These are phyloP conservation scores for Scortum barcoo DNA, from an alignment of 2,113 vertebrate genomes.

Conservation along the genomic window DNA sequence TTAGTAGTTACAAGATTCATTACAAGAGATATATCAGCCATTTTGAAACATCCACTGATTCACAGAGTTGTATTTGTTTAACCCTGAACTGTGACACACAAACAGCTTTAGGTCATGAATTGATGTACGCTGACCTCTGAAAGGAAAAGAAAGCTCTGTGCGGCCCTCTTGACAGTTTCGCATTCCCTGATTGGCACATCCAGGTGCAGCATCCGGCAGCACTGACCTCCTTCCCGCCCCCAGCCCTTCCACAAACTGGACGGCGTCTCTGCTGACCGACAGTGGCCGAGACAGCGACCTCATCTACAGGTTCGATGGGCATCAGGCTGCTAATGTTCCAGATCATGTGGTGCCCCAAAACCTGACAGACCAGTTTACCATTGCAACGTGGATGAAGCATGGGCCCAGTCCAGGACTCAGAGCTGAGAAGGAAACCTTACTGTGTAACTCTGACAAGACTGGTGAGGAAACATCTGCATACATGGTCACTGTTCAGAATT, in stretches of 20 bases:
- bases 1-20: too few relatives aligned
- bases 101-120: background rate
- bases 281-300: slow-evolving; percentile 90
- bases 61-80: background rate
- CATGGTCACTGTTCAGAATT: background rate
- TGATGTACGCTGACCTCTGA: background rate
- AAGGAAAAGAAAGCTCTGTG: background rate
- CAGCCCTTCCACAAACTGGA: slow-evolving; percentile 91
- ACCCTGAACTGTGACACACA: background rate
- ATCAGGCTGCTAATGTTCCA: slow-evolving; percentile 94
- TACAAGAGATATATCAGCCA: background rate
- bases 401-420: slow-evolving; percentile 93
- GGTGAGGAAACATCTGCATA: slow-evolving; percentile 79
- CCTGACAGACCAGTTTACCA: slow-evolving; percentile 97
- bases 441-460: slow-evolving; percentile 98
- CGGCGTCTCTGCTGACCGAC: slow-evolving; percentile 91
- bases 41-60: background rate
- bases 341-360: slow-evolving; percentile 95
- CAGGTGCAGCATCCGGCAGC: slow-evolving; percentile 95
- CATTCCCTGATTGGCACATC: slow-evolving; percentile 47
- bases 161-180: slow-evolving; percentile 3
- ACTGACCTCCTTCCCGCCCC: slow-evolving; percentile 95
- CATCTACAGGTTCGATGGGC: slow-evolving; percentile 95
- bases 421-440: slow-evolving; percentile 96
- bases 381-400: slow-evolving; percentile 98